Evolutionary conservation across 2,888 invertebrate genomes (phyloP).

Genomic region (Homarus gammarus): DNA sequence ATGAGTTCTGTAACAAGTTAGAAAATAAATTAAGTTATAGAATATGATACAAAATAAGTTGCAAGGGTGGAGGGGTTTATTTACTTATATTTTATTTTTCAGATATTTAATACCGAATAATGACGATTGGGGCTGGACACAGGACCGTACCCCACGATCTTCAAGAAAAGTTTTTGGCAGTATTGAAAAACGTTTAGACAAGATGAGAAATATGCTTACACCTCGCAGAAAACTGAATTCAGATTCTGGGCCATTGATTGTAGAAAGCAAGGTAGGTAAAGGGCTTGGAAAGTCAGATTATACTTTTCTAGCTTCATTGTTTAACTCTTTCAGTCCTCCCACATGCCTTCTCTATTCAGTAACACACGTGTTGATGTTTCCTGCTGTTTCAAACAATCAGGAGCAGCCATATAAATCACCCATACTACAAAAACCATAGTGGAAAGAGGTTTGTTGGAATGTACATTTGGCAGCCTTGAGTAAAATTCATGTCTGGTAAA

Average conservation of each 20-base stretch:
- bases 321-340: too few species aligned
- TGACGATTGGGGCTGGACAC: constrained; percentile 67
- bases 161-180: constrained; percentile 85
- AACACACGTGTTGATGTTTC: neutral
- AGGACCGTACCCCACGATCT: constrained; percentile 79
- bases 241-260: constrained; percentile 68
- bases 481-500: too few species aligned
- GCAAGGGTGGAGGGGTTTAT: too few species aligned
- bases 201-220: constrained; percentile 85
- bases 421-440: too few species aligned
- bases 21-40: too few species aligned
- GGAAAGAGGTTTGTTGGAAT: too few species aligned
- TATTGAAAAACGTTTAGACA: constrained; percentile 85
- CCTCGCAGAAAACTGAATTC: constrained; percentile 81
- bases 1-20: too few species aligned
- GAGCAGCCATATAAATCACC: neutral
- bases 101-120: constrained; percentile 42
- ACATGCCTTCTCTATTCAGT: too few species aligned
- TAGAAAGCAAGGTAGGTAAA: constrained; percentile 73
- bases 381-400: neutral
- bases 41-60: too few species aligned
- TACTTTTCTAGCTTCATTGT: too few species aligned
- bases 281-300: neutral
- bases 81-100: neutral
- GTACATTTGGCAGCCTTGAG: too few species aligned